A percentile compares a stretch with the other conserved stretches of the same genome.
Evolutionary conservation across 2,888 invertebrate genomes (phyloP).

Genomic region (Pteria penguin): DNA sequence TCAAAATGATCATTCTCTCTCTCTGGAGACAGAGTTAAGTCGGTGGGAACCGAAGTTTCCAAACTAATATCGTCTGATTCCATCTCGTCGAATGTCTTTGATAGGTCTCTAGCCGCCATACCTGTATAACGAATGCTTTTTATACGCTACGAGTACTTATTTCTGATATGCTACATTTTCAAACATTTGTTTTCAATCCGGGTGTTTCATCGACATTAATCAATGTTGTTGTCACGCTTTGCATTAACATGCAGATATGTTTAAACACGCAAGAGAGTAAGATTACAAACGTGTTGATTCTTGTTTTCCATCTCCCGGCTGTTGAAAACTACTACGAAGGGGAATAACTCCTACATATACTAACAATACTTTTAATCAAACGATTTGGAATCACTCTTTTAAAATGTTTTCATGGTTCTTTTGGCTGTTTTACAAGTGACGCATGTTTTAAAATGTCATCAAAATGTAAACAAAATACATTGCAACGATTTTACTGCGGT

Average conservation of each 20-base stretch:
- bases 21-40: slow-evolving; percentile 78
- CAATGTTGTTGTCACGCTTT: neutral
- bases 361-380: too few relatives aligned
- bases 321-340: neutral
- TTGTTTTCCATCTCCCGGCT: slow-evolving; percentile 9
- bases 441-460: too few relatives aligned
- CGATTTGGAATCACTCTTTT: too few relatives aligned
- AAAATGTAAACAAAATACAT: too few relatives aligned
- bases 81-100: slow-evolving; percentile 73
- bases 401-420: too few relatives aligned
- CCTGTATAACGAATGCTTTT: neutral
- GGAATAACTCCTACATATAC: too few relatives aligned
- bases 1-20: slow-evolving; percentile 59
- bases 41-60: slow-evolving; percentile 79
- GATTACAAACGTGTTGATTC: slow-evolving; percentile 7
- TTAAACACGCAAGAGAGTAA: neutral
- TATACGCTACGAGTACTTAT: neutral
- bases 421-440: too few relatives aligned
- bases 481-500: too few relatives aligned
- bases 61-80: slow-evolving; percentile 77
- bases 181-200: slow-evolving; percentile 18
- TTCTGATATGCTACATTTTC: neutral
- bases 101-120: slow-evolving; percentile 72
- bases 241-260: neutral
- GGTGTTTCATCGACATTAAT: neutral